These are phyloP conservation scores for Ormyrus rosae DNA, from an alignment of 2,888 invertebrate species.

Conservation along the genomic window DNA sequence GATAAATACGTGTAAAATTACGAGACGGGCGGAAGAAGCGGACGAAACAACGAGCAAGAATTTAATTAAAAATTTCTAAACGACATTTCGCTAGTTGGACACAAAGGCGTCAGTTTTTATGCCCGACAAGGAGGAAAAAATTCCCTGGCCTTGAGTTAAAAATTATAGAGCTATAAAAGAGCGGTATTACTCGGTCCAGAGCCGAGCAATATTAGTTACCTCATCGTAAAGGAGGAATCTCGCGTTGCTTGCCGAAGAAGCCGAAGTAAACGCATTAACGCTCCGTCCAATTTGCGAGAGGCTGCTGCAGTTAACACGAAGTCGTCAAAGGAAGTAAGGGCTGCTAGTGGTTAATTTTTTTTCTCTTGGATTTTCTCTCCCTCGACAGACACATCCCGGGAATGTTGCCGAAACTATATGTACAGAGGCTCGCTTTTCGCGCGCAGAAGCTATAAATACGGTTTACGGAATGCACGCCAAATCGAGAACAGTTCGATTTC, in stretches of 20 bases:
- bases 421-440: not conserved
- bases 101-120: not conserved
- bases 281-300: conserved; percentile 20
- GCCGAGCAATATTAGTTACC: conserved; percentile 11
- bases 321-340: conserved; percentile 43
- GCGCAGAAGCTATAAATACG: conserved; percentile 54
- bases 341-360: conserved; percentile 34
- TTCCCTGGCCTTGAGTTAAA: conserved; percentile 3
- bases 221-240: conserved; percentile 15
- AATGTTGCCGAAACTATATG: too few species aligned
- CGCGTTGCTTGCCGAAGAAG: not conserved
- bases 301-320: conserved; percentile 35
- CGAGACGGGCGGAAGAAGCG: too few species aligned
- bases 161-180: conserved; percentile 4
- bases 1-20: too few species aligned
- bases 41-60: not conserved
- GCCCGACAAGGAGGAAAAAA: not conserved
- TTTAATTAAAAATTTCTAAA: conserved; percentile 40
- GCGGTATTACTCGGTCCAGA: not conserved
- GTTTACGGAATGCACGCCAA: conserved; percentile 60
- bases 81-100: conserved; percentile 1
- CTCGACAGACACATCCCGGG: not conserved
- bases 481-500: conserved; percentile 52
- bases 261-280: conserved; percentile 25
- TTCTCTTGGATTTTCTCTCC: not conserved